Evolutionary conservation across 2,113 vertebrate species (phyloP).

Genomic region (Phainopepla nitens): DNA sequence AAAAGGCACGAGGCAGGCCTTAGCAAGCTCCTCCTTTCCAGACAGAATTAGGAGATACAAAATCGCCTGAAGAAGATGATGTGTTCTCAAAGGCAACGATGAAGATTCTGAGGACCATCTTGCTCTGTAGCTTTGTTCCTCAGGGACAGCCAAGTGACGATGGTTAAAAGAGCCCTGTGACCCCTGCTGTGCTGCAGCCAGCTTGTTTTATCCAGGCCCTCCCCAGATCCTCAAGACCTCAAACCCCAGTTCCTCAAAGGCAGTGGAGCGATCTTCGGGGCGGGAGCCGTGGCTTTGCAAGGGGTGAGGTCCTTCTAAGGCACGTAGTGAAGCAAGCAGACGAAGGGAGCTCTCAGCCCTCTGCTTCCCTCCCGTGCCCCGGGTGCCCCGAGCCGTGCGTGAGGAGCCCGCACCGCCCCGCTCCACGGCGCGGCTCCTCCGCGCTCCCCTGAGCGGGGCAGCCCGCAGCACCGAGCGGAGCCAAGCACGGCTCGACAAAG

Average conservation of each 20-base stretch:
- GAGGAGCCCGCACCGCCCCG: not conserved
- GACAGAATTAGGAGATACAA: not conserved
- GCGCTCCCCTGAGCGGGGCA: not conserved
- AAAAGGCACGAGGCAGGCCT: not conserved
- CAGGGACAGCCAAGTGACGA: not conserved
- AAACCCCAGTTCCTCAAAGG: not conserved
- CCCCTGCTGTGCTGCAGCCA: not conserved
- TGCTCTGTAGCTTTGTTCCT: not conserved
- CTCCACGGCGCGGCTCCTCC: not conserved
- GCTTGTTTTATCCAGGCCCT: not conserved
- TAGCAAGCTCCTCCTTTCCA: not conserved
- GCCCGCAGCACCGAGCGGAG: not conserved
- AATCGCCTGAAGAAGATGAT: not conserved
- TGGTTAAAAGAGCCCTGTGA: not conserved
- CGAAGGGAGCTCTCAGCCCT: not conserved
- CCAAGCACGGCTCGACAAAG: not conserved
- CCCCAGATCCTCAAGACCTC: not conserved
- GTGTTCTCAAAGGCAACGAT: not conserved
- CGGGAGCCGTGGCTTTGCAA: not conserved
- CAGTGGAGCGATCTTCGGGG: not conserved
- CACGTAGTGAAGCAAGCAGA: accelerated
- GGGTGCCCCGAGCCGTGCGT: too few relatives aligned
- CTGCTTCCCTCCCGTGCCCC: not conserved
- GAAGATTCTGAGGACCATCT: not conserved
- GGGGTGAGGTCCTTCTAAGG: not conserved